Conservation (phyloP, 2,797 vertebrate genomes). For the Emydoidea blandingii region DNA sequence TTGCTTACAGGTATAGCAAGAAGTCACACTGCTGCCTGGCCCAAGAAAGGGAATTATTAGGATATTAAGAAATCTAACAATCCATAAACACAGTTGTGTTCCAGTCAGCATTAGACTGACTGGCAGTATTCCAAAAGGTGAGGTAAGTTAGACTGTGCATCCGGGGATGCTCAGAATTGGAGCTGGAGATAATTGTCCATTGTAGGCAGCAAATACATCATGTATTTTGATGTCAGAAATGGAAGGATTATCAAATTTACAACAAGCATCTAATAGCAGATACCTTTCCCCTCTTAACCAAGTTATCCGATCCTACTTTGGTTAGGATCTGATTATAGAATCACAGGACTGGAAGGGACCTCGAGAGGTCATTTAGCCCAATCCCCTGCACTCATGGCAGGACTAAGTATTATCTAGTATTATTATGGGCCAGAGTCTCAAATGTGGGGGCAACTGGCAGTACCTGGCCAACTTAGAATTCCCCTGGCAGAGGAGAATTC, state of each 20-base stretch:
- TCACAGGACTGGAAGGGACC: too few relatives aligned
- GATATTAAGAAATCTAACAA: conserved; percentile 52
- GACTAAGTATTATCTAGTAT: too few relatives aligned
- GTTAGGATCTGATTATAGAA: neutral
- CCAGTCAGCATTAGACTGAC: conserved; percentile 26
- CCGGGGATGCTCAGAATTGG: conserved; percentile 25
- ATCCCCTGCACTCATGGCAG: too few relatives aligned
- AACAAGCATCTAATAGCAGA: neutral
- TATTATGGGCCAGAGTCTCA: neutral
- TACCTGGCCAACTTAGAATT: neutral
- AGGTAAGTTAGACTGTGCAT: conserved; percentile 28
- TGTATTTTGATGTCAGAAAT: conserved; percentile 49
- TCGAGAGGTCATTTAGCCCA: too few relatives aligned
- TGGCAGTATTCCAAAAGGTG: conserved; percentile 40
- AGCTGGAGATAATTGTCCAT: conserved; percentile 39
- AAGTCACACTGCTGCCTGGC: neutral
- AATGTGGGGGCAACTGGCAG: neutral
- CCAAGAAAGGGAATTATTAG: conserved; percentile 45
- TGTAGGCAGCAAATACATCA: conserved; percentile 43
- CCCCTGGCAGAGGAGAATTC: neutral
- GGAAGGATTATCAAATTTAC: neutral
- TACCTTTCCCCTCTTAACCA: conserved; percentile 39
- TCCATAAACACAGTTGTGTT: conserved; percentile 29
- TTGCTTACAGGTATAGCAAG: conserved; percentile 30
- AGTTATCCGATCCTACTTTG: neutral